A percentile compares a stretch with the other conserved stretches of the same genome.
phyloP scores from a whole-genome alignment of 1,140 invertebrate species.

The Cardiocondyla obscurior region DNA sequence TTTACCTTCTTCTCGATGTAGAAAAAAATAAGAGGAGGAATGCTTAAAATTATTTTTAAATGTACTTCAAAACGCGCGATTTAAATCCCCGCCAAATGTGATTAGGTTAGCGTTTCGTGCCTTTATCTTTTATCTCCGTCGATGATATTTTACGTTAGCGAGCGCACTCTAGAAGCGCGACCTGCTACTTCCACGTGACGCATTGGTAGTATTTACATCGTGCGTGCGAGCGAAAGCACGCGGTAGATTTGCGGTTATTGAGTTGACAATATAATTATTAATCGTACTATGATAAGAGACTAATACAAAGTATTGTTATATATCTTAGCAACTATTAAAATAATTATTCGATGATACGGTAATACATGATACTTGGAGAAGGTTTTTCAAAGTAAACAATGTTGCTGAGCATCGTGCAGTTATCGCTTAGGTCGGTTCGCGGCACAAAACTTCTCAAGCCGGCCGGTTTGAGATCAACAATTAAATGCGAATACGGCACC shows the following conservation, averaged over 20 bases:
- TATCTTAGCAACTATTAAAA: not conserved
- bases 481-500: constrained; percentile 50
- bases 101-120: no score
- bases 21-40: no score
- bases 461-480: not conserved
- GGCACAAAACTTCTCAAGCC: not conserved
- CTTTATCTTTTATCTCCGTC: no score
- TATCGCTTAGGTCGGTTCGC: not conserved
- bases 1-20: no score
- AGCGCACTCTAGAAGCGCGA: not conserved
- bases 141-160: no score
- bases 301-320: not conserved
- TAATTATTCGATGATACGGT: not conserved
- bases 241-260: not conserved
- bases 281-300: not conserved
- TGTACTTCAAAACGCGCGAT: no score
- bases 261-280: not conserved
- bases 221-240: not conserved
- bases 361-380: not conserved
- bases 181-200: no score
- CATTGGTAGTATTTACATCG: not conserved
- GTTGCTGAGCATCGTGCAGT: not conserved
- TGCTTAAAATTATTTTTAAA: no score
- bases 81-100: no score
- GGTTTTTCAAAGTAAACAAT: constrained; percentile 26